Evolutionary conservation across 2,888 invertebrate genomes (phyloP).

Genomic region (Drosophila colorata): DNA sequence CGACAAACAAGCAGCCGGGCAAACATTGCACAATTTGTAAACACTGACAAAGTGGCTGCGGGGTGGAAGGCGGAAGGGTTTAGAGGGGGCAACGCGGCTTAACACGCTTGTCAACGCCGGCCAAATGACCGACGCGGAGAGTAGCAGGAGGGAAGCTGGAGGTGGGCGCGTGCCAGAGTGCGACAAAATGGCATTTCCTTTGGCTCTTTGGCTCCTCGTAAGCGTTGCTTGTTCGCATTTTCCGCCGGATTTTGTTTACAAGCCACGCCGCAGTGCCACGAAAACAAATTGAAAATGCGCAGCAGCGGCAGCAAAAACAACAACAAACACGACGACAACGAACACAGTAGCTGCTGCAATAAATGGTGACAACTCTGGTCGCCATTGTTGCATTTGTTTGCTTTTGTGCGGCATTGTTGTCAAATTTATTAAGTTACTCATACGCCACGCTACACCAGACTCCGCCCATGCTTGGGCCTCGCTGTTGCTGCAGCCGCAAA

Average conservation of each 20-base stretch:
- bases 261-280: slow-evolving; percentile 71
- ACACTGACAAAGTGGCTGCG: slow-evolving; percentile 46
- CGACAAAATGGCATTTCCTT: slow-evolving; percentile 75
- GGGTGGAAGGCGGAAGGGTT: slow-evolving; percentile 2
- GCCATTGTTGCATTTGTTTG: slow-evolving; percentile 64
- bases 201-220: slow-evolving; percentile 58
- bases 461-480: not conserved
- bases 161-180: slow-evolving; percentile 29
- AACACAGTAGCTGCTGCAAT: slow-evolving; percentile 36
- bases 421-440: slow-evolving; percentile 81
- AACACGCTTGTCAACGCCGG: slow-evolving; percentile 68
- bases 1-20: slow-evolving; percentile 43
- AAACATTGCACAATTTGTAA: slow-evolving; percentile 66
- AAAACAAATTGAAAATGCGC: slow-evolving; percentile 77
- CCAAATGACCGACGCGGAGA: slow-evolving; percentile 55
- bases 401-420: slow-evolving; percentile 74
- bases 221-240: slow-evolving; percentile 72
- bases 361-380: slow-evolving; percentile 60
- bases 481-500: slow-evolving; percentile 43
- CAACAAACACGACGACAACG: slow-evolving; percentile 42
- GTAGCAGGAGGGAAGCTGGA: not conserved
- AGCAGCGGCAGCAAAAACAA: slow-evolving; percentile 32
- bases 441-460: slow-evolving; percentile 58
- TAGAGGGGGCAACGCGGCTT: slow-evolving; percentile 31
- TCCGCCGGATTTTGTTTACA: slow-evolving; percentile 81